A percentile compares a stretch with the other conserved stretches of the same genome.
Evolutionary conservation across 2,797 vertebrate species (phyloP).

Genomic region (Nothura maculosa): DNA sequence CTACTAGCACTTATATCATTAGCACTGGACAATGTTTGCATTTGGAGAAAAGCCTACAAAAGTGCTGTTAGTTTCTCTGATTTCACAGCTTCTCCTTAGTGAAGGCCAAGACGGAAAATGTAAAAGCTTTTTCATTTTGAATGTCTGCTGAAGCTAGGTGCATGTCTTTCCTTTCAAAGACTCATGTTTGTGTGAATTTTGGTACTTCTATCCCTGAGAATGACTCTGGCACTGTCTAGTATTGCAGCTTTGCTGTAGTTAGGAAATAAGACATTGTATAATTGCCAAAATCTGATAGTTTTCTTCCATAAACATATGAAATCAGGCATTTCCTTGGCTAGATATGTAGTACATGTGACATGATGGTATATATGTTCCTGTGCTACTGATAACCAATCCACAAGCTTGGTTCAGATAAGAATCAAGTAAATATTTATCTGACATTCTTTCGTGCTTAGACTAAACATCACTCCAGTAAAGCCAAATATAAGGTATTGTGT

Average conservation of each 20-base stretch:
- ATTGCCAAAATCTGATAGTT: slow-evolving; percentile 11
- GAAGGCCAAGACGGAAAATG: slow-evolving; percentile 13
- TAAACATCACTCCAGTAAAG: not conserved
- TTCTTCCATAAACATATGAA: slow-evolving; percentile 29
- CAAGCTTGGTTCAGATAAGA: slow-evolving; percentile 33
- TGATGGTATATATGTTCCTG: not conserved
- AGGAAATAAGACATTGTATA: slow-evolving; percentile 19
- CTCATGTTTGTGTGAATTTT: slow-evolving; percentile 18
- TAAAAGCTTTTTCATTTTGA: slow-evolving; percentile 36
- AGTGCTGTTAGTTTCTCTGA: slow-evolving; percentile 1
- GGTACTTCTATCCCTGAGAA: slow-evolving; percentile 24
- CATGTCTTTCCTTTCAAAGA: slow-evolving; percentile 48
- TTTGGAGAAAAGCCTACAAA: not conserved
- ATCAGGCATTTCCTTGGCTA: not conserved
- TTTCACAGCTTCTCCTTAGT: slow-evolving; percentile 17
- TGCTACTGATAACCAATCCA: not conserved
- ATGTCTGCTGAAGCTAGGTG: not conserved
- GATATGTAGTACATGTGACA: not conserved
- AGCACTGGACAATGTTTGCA: not conserved
- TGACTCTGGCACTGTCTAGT: not conserved
- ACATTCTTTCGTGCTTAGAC: not conserved
- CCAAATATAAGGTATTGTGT: not conserved
- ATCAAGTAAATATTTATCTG: slow-evolving; percentile 12
- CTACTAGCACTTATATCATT: not conserved
- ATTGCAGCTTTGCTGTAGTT: slow-evolving; percentile 22